phyloP scores from a whole-genome alignment of 1,140 invertebrate genomes.

The Polypedilum pembai region DNA sequence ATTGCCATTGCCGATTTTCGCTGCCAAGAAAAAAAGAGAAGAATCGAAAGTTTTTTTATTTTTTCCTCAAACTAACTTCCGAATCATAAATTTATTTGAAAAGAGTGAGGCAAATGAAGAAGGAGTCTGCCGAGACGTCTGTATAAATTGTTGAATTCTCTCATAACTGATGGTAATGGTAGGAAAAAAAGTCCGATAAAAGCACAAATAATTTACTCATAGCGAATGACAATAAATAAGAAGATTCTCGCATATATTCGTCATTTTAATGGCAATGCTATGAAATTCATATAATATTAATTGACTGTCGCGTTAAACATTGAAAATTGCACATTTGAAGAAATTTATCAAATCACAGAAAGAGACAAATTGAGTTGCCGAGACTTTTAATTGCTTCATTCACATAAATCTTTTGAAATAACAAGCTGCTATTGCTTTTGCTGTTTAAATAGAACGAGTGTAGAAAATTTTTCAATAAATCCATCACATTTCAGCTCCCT shows the following conservation, averaged over 20 bases:
- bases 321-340: not conserved
- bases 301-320: not conserved
- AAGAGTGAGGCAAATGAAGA: not conserved
- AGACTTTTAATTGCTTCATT: conserved; percentile 12
- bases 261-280: not conserved
- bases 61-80: not conserved
- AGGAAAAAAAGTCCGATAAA: not conserved
- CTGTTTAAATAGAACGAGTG: not conserved
- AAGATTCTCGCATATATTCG: not conserved
- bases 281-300: not conserved
- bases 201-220: not conserved
- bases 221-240: not conserved
- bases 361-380: conserved; percentile 2
- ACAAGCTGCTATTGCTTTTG: not conserved
- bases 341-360: not conserved
- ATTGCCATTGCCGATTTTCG: not conserved
- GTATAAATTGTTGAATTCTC: not conserved
- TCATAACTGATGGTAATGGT: not conserved
- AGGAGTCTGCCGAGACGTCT: not conserved
- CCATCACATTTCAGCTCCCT: not conserved
- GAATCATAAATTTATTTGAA: conserved; percentile 2
- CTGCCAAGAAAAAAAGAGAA: not conserved
- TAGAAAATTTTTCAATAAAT: not conserved
- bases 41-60: not conserved
- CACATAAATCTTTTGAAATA: not conserved